phyloP scores from a whole-genome alignment of 2,888 invertebrate species.

The Halocaridina rubra region DNA sequence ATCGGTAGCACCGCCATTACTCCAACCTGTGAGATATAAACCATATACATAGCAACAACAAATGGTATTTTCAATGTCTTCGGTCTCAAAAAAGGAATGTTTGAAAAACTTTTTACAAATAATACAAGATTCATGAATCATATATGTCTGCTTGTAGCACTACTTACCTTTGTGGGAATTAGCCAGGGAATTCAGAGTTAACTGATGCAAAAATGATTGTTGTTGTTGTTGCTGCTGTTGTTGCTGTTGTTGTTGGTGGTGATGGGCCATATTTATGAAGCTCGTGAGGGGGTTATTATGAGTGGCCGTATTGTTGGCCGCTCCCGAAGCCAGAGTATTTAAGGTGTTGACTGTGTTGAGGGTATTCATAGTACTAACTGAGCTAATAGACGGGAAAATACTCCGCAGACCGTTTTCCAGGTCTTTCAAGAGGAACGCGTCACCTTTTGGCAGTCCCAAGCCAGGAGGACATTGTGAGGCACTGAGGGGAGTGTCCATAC shows the following conservation, averaged over 20 bases:
- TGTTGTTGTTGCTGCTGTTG: conserved; percentile 57
- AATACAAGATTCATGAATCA: neutral
- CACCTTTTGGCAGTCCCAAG: conserved; percentile 56
- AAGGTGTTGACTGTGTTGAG: conserved; percentile 55
- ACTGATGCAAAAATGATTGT: conserved; percentile 55
- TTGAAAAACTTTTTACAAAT: neutral
- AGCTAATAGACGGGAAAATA: conserved; percentile 70
- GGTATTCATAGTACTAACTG: conserved; percentile 66
- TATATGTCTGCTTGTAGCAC: no score
- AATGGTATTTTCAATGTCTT: no score
- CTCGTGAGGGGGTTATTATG: conserved; percentile 65
- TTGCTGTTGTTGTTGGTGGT: conserved; percentile 58
- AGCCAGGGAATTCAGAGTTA: conserved; percentile 48
- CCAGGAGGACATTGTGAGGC: conserved; percentile 58
- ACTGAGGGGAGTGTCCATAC: conserved; percentile 44
- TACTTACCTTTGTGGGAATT: conserved; percentile 60
- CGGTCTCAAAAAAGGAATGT: no score
- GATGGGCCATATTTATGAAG: conserved; percentile 57
- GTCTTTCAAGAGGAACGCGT: conserved; percentile 70
- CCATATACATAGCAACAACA: no score
- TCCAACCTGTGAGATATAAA: conserved; percentile 64
- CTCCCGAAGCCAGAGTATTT: conserved; percentile 36
- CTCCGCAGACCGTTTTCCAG: conserved; percentile 71
- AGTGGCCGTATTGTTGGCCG: conserved; percentile 42
- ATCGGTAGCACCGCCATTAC: conserved; percentile 71